Percentiles rank a stretch among this genome's conserved stretches.
Evolutionary conservation across 2,113 vertebrate species (phyloP).

Genomic region (Gallinago media): DNA sequence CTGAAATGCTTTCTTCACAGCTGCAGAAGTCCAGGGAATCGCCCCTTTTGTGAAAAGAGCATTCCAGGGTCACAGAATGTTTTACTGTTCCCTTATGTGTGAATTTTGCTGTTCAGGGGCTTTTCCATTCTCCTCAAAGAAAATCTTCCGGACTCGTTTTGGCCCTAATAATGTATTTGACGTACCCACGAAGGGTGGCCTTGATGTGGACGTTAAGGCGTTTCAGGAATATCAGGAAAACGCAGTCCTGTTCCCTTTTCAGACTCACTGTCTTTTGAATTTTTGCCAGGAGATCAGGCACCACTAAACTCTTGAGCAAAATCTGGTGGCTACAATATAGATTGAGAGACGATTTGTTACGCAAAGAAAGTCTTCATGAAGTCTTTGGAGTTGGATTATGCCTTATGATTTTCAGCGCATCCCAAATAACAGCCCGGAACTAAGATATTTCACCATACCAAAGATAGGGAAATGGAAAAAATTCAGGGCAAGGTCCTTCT

Average conservation of each 20-base stretch:
- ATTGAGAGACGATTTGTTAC: not conserved
- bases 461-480: too few species aligned
- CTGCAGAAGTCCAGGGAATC: not conserved
- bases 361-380: not conserved
- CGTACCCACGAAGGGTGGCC: not conserved
- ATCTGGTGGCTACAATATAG: not conserved
- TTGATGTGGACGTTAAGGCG: accelerated
- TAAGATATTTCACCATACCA: too few species aligned
- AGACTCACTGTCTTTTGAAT: not conserved
- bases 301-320: not conserved
- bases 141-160: not conserved
- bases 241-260: not conserved
- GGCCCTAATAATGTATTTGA: not conserved
- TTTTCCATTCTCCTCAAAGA: not conserved
- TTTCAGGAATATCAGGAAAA: not conserved
- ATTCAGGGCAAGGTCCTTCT: not conserved
- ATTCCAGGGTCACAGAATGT: not conserved
- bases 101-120: not conserved
- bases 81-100: accelerated
- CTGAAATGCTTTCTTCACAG: not conserved
- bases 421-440: too few species aligned
- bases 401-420: not conserved
- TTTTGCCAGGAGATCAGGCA: not conserved
- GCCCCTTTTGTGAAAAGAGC: not conserved
- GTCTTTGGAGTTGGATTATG: not conserved